These are phyloP conservation scores for Simalia tracyae DNA, from an alignment of 2,797 vertebrate genomes.

Conservation along the genomic window DNA sequence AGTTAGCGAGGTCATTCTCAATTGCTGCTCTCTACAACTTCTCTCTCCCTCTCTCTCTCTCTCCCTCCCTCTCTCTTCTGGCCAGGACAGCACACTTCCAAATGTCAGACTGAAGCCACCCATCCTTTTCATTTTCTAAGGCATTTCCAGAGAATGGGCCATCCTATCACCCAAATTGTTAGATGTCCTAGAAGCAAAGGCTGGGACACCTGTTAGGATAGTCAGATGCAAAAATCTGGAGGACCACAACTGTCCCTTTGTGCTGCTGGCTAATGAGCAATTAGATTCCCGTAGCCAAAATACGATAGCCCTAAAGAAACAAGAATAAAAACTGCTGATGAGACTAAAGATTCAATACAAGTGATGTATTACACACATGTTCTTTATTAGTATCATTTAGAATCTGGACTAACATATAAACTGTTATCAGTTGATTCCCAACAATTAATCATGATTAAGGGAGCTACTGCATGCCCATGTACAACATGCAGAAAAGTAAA, in stretches of 20 bases:
- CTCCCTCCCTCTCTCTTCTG: background rate
- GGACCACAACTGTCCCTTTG: background rate
- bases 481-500: background rate
- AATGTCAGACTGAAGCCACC: background rate
- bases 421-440: background rate
- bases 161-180: background rate
- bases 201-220: background rate
- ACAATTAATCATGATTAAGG: background rate
- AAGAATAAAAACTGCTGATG: background rate
- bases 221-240: too few species aligned
- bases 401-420: background rate
- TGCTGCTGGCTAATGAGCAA: background rate
- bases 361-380: background rate
- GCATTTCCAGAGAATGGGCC: background rate
- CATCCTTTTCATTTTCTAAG: background rate
- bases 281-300: background rate
- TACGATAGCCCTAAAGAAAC: background rate
- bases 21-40: too few species aligned
- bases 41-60: background rate
- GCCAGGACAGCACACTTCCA: background rate
- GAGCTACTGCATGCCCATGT: background rate
- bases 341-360: background rate
- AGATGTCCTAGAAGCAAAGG: background rate
- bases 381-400: constrained; percentile 13
- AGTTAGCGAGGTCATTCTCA: background rate